Conservation (phyloP, 2,888 invertebrate species). For the Antitype chi region DNA sequence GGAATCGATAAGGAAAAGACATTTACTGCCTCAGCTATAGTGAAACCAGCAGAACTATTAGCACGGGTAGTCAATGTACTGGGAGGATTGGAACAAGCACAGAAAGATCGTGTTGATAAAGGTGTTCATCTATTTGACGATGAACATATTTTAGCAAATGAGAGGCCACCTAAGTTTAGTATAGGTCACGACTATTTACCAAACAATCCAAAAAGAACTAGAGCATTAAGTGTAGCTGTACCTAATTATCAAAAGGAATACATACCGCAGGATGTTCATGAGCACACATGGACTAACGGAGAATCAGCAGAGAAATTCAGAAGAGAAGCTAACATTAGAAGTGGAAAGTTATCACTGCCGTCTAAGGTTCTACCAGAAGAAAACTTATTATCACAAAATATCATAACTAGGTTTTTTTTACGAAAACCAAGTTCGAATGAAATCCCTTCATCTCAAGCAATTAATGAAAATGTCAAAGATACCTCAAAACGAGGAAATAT, state of each 20-base stretch:
- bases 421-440: constrained; percentile 82
- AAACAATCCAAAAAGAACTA: constrained; percentile 85
- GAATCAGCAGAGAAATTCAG: constrained; percentile 91
- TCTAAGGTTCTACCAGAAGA: constrained; percentile 71
- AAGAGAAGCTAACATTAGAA: constrained; percentile 86
- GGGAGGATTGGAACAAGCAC: constrained; percentile 90
- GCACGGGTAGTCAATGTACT: constrained; percentile 95
- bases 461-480: constrained; percentile 74
- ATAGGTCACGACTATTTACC: constrained; percentile 86
- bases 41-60: constrained; percentile 94
- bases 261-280: constrained; percentile 84
- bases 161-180: constrained; percentile 90
- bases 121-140: constrained; percentile 94
- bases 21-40: constrained; percentile 93
- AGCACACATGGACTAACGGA: constrained; percentile 93
- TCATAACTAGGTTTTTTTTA: constrained; percentile 80
- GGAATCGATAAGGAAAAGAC: constrained; percentile 95
- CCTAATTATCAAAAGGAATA: constrained; percentile 86
- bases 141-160: constrained; percentile 93
- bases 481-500: constrained; percentile 82
- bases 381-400: constrained; percentile 74
- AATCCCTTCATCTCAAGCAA: constrained; percentile 78
- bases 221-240: constrained; percentile 92
- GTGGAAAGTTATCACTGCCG: constrained; percentile 86
- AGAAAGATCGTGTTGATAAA: constrained; percentile 85